phyloP scores from a whole-genome alignment of 1,140 invertebrate genomes.

The Saccostrea echinata region DNA sequence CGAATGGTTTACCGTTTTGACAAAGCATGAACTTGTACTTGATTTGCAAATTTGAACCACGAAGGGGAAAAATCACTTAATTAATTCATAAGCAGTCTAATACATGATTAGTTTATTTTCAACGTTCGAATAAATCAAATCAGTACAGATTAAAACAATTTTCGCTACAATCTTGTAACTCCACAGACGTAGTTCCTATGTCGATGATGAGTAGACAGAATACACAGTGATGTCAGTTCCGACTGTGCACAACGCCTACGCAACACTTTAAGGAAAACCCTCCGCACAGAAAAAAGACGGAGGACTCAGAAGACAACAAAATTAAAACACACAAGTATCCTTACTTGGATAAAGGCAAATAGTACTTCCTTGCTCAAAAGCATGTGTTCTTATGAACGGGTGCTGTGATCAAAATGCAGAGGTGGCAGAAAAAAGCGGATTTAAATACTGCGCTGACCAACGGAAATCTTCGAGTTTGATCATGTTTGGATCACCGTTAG shows the following conservation, averaged over 20 bases:
- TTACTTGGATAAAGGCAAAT: not conserved
- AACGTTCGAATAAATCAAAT: too few relatives aligned
- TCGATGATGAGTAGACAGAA: constrained; percentile 26
- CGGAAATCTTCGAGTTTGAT: not conserved
- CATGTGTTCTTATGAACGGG: not conserved
- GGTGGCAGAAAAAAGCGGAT: not conserved
- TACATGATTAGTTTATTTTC: too few relatives aligned
- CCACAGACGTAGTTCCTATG: not conserved
- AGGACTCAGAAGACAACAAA: not conserved
- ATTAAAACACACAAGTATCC: not conserved
- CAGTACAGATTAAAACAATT: too few relatives aligned
- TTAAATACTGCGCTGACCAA: constrained; percentile 8
- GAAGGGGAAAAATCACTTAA: too few relatives aligned
- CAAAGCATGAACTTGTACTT: too few relatives aligned
- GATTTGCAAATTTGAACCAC: too few relatives aligned
- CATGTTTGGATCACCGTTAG: not conserved
- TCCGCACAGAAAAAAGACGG: not conserved
- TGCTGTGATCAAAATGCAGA: not conserved
- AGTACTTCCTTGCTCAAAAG: not conserved
- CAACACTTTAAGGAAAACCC: constrained; percentile 12
- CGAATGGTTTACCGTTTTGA: too few relatives aligned
- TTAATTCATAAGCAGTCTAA: too few relatives aligned
- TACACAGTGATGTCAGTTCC: constrained; percentile 36
- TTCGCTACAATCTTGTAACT: not conserved
- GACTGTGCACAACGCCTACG: constrained; percentile 37